A percentile compares a stretch with the other conserved stretches of the same genome.
These are phyloP conservation scores for Electrophaes corylata DNA, from an alignment of 2,888 invertebrate genomes.

Conservation along the genomic window DNA sequence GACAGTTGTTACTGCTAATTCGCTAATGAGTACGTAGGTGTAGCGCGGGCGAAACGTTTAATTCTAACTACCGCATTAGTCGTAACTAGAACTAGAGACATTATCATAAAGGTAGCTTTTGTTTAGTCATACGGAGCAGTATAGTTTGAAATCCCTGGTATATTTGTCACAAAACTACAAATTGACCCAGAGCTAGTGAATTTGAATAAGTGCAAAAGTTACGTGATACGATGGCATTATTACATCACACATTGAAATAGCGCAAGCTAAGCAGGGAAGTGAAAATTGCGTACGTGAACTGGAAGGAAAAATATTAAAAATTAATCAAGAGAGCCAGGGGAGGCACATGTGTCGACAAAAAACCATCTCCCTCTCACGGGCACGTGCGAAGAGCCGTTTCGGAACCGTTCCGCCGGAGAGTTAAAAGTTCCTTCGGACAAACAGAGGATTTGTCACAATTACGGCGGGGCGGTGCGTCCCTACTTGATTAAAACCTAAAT, in stretches of 20 bases:
- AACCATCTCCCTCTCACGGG: slow-evolving; percentile 72
- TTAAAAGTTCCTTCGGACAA: slow-evolving; percentile 84
- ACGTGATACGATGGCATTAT: slow-evolving; percentile 35
- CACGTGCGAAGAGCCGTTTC: slow-evolving; percentile 81
- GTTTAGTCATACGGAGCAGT: no score
- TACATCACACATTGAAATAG: slow-evolving; percentile 47
- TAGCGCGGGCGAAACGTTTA: slow-evolving; percentile 80
- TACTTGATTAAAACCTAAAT: slow-evolving; percentile 85
- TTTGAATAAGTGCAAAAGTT: slow-evolving; percentile 31
- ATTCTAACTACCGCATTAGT: slow-evolving; percentile 68
- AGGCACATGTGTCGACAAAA: slow-evolving; percentile 84
- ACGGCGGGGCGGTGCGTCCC: slow-evolving; percentile 80
- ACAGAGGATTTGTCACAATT: slow-evolving; percentile 85
- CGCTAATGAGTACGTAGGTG: slow-evolving; percentile 82
- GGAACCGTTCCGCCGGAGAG: slow-evolving; percentile 74
- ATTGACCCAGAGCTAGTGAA: slow-evolving; percentile 19
- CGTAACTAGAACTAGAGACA: slow-evolving; percentile 60
- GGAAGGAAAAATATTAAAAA: slow-evolving; percentile 84
- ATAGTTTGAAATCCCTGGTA: no score
- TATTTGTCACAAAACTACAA: no score
- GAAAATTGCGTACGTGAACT: slow-evolving; percentile 84
- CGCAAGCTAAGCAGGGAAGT: slow-evolving; percentile 72
- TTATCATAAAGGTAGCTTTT: no score
- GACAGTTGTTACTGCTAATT: slow-evolving; percentile 80
- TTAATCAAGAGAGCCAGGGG: slow-evolving; percentile 75